A percentile compares a stretch with the other conserved stretches of the same genome.
Evolutionary conservation across 2,888 invertebrate genomes (phyloP).

Genomic region (Nymphalis urticae): DNA sequence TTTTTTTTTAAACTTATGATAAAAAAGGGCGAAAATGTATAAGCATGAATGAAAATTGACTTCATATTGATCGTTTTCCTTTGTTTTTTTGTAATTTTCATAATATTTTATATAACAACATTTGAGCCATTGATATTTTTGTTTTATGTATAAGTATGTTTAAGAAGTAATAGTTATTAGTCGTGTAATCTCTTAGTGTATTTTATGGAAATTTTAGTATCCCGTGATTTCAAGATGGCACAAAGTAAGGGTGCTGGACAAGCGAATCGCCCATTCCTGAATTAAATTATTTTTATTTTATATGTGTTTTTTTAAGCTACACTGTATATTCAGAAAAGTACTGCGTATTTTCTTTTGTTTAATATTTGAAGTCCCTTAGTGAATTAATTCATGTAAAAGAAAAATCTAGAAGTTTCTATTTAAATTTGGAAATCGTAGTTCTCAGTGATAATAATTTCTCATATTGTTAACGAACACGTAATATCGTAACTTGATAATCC

Average conservation of each 20-base stretch:
- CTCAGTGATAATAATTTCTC: neutral
- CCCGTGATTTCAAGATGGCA: conserved; percentile 27
- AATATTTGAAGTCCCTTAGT: neutral
- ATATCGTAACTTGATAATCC: conserved; percentile 3
- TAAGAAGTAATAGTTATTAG: conserved; percentile 5
- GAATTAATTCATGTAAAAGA: neutral
- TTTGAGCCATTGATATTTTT: neutral
- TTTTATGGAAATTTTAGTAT: conserved; percentile 22
- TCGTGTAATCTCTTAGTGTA: conserved; percentile 18
- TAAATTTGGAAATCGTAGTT: neutral
- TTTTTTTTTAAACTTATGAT: neutral
- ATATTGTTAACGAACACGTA: neutral
- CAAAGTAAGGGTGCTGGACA: conserved; percentile 39
- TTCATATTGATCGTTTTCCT: too few species aligned
- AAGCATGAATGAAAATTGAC: too few species aligned
- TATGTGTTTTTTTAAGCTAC: conserved; percentile 13
- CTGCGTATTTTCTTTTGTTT: neutral
- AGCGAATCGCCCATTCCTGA: conserved; percentile 34
- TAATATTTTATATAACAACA: neutral
- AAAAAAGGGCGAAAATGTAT: neutral
- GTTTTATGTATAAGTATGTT: conserved; percentile 4
- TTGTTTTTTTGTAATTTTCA: neutral
- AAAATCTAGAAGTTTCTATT: neutral
- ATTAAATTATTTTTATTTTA: conserved; percentile 31
- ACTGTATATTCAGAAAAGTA: neutral